Evolutionary conservation across 2,113 vertebrate genomes (phyloP).

Genomic region (Amazona guildingii): DNA sequence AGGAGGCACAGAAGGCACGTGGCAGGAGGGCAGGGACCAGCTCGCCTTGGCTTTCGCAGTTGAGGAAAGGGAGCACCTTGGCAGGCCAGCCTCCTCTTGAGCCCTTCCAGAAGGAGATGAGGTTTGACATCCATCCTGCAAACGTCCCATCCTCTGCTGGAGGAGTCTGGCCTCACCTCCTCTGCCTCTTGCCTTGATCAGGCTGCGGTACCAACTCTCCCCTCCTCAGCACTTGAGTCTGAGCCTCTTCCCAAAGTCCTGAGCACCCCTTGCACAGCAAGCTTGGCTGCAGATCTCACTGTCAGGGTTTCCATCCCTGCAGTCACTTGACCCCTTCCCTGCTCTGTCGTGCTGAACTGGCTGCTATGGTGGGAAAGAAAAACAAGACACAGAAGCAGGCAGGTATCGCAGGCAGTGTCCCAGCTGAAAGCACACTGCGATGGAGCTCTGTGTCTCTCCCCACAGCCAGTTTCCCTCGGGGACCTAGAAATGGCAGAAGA

Average conservation of each 20-base stretch:
- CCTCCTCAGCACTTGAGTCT: not conserved
- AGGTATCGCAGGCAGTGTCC: not conserved
- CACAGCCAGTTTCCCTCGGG: not conserved
- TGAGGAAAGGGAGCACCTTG: not conserved
- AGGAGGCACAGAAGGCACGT: slow-evolving; percentile 1
- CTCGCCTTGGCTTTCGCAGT: not conserved
- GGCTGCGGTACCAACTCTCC: not conserved
- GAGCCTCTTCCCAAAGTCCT: not conserved
- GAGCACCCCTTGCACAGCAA: not conserved
- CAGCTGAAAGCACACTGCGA: not conserved
- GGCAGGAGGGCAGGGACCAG: not conserved
- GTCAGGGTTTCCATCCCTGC: not conserved
- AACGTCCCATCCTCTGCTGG: not conserved
- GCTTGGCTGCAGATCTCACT: not conserved
- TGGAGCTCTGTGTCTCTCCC: not conserved
- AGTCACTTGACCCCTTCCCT: not conserved
- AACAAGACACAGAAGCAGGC: slow-evolving; percentile 38
- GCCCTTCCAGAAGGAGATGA: not conserved
- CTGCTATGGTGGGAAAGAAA: slow-evolving; percentile 5
- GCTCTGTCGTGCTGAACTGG: not conserved
- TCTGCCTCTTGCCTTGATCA: not conserved
- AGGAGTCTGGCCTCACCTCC: slow-evolving; percentile 3
- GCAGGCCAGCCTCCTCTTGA: not conserved
- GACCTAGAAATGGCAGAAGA: not conserved
- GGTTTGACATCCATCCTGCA: not conserved